Percentiles rank a stretch among this genome's conserved stretches.
phyloP scores from a whole-genome alignment of 2,888 invertebrate species.

The Tenthredo distinguenda region DNA sequence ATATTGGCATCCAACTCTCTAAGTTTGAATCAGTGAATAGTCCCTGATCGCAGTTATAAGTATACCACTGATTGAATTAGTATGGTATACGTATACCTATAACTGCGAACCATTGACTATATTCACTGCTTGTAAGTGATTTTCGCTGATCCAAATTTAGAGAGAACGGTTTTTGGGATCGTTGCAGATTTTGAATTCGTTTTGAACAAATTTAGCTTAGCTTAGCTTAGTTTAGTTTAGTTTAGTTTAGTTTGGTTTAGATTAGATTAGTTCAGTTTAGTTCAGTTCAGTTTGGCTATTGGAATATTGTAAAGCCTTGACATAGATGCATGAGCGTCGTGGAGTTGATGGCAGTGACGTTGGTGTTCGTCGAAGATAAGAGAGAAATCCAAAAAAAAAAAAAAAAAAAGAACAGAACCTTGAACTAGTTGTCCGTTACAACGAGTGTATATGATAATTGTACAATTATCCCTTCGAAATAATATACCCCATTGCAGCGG shows the following conservation, averaged over 20 bases:
- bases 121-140: too few relatives aligned
- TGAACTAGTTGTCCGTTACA: conserved; percentile 21
- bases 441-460: not conserved
- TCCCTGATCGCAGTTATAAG: too few relatives aligned
- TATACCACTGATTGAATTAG: too few relatives aligned
- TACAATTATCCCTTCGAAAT: not conserved
- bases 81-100: too few relatives aligned
- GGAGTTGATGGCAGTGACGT: conserved; percentile 14
- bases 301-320: conserved; percentile 16
- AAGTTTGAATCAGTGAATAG: too few relatives aligned
- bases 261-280: not conserved
- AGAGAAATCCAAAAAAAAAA: not conserved
- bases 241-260: not conserved
- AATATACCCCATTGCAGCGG: not conserved
- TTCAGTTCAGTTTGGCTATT: not conserved
- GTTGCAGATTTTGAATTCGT: not conserved
- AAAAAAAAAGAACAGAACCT: conserved; percentile 7
- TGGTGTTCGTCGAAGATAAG: conserved; percentile 34
- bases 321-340: conserved; percentile 7
- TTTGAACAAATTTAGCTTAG: not conserved
- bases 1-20: not conserved
- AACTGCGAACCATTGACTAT: too few relatives aligned
- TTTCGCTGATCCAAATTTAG: too few relatives aligned
- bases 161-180: not conserved
- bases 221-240: too few relatives aligned